Evolutionary conservation across 2,113 vertebrate genomes (phyloP).

Genomic region (Oncorhynchus masou): DNA sequence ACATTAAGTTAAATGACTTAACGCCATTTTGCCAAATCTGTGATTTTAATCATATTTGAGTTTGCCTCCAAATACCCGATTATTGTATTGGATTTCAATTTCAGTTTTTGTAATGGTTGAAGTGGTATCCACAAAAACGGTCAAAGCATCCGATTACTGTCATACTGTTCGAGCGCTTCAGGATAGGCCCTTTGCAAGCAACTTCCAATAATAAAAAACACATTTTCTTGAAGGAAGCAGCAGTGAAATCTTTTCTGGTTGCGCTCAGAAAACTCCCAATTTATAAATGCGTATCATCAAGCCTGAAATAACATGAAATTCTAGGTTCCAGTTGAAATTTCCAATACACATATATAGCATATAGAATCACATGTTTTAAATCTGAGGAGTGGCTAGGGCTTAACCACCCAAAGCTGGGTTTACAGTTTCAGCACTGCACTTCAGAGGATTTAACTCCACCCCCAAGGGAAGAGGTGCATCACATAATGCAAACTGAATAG

Average conservation of each 20-base stretch:
- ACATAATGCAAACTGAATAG: slow-evolving; percentile 42
- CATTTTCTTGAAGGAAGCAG: slow-evolving; percentile 40
- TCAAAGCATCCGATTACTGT: slow-evolving; percentile 30
- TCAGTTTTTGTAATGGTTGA: slow-evolving; percentile 30
- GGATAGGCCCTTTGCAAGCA: background rate
- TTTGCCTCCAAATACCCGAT: slow-evolving; percentile 37
- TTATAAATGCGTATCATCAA: slow-evolving; percentile 61
- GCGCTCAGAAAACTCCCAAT: slow-evolving; percentile 29
- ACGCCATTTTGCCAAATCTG: slow-evolving; percentile 54
- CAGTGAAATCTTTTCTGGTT: slow-evolving; percentile 47
- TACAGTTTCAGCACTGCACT: slow-evolving; percentile 65
- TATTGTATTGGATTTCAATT: slow-evolving; percentile 30
- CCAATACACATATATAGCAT: slow-evolving; percentile 49
- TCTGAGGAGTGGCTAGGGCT: slow-evolving; percentile 69
- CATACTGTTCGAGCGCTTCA: background rate
- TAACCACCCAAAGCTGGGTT: slow-evolving; percentile 70
- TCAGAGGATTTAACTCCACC: slow-evolving; percentile 55
- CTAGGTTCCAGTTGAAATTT: slow-evolving; percentile 64
- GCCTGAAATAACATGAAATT: slow-evolving; percentile 70
- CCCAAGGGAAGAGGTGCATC: slow-evolving; percentile 58
- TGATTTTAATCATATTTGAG: slow-evolving; percentile 49
- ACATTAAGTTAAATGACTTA: slow-evolving; percentile 49
- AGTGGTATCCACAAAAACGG: slow-evolving; percentile 37
- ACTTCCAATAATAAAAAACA: slow-evolving; percentile 51
- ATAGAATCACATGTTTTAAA: slow-evolving; percentile 80